Conservation (phyloP, 1,140 invertebrate genomes). For the Drosophila nebulosa region DNA sequence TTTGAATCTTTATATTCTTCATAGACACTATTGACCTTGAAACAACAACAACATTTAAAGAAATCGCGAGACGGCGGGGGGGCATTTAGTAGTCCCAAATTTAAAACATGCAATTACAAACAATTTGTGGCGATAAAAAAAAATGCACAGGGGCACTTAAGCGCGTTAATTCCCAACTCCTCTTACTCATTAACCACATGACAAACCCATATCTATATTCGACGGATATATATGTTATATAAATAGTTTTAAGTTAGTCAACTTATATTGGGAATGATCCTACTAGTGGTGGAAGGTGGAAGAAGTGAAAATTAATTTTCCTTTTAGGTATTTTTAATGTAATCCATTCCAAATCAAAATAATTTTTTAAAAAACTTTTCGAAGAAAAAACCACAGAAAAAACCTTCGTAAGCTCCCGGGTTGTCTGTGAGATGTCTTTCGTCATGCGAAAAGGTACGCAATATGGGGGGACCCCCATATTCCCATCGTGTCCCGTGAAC, state of each 20-base stretch:
- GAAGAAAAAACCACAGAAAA: constrained; percentile 2
- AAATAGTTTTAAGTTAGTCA: background rate
- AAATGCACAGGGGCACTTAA: constrained; percentile 2
- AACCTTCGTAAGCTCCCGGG: constrained; percentile 79
- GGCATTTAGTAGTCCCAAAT: background rate
- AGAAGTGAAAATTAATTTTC: background rate
- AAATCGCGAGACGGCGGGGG: background rate
- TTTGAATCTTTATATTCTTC: background rate
- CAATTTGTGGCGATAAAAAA: constrained; percentile 34
- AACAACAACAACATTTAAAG: background rate
- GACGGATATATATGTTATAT: background rate
- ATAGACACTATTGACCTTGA: background rate
- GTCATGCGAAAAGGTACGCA: constrained; percentile 74
- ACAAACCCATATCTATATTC: background rate
- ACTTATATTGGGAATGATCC: background rate
- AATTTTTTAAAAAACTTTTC: background rate
- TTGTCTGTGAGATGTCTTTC: constrained; percentile 66
- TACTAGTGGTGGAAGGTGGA: background rate
- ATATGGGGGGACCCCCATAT: constrained; percentile 70
- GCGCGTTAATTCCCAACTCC: constrained; percentile 15
- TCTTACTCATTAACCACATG: constrained; percentile 28
- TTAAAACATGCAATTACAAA: constrained; percentile 27
- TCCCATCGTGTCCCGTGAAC: constrained; percentile 82
- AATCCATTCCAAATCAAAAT: background rate
- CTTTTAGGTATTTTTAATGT: background rate